These are phyloP conservation scores for Gonioctena quinquepunctata DNA, from an alignment of 1,140 invertebrate genomes.

Conservation along the genomic window DNA sequence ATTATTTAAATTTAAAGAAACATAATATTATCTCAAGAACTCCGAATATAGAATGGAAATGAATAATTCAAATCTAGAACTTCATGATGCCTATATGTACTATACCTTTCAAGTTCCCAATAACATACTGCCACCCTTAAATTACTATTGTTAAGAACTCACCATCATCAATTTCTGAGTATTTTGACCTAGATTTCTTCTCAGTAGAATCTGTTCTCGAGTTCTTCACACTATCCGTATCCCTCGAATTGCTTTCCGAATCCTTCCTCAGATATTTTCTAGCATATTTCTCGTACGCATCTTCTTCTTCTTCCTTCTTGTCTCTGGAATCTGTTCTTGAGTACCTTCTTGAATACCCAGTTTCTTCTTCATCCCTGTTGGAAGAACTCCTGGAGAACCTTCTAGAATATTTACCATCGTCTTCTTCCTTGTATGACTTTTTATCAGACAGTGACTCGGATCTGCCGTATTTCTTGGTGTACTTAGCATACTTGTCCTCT, in stretches of 20 bases:
- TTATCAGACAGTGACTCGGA: conserved; percentile 37
- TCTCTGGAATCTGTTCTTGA: conserved; percentile 46
- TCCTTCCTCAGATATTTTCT: conserved; percentile 42
- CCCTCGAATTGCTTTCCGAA: conserved; percentile 37
- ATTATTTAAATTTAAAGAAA: too few species aligned
- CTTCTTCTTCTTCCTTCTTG: conserved; percentile 34
- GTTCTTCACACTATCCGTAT: conserved; percentile 34
- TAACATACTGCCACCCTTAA: too few species aligned
- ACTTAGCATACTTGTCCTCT: conserved; percentile 50
- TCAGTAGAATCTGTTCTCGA: conserved; percentile 21
- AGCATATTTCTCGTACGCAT: conserved; percentile 36
- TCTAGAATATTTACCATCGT: conserved; percentile 63
- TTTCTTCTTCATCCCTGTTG: conserved; percentile 62
- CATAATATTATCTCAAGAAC: too few species aligned
- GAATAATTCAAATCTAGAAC: too few species aligned
- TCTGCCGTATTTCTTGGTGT: conserved; percentile 42
- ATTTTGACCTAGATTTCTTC: conserved; percentile 6
- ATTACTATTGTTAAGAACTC: conserved; percentile 1
- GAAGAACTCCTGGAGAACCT: conserved; percentile 56
- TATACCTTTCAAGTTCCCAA: too few species aligned
- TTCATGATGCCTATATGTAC: too few species aligned
- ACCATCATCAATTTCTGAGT: conserved; percentile 10
- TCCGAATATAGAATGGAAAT: too few species aligned
- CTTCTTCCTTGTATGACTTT: conserved; percentile 58
- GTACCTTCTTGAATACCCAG: conserved; percentile 61